Evolutionary conservation across 2,888 invertebrate species (phyloP).

Genomic region (Minunthozetes semirufus): DNA sequence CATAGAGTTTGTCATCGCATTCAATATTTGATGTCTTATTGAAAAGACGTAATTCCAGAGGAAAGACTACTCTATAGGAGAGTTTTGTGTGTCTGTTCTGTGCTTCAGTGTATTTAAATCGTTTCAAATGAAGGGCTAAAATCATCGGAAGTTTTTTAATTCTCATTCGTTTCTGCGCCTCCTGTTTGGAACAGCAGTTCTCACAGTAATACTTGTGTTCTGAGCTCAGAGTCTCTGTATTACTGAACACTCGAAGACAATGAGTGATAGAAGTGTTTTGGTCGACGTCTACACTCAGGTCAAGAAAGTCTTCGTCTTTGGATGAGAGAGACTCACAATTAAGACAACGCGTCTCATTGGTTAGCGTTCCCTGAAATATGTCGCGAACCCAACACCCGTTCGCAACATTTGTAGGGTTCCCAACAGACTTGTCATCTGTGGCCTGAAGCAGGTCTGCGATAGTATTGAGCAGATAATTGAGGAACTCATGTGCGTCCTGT

Average conservation of each 20-base stretch:
- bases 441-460: constrained; percentile 84
- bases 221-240: constrained; percentile 95
- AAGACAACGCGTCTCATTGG: constrained; percentile 96
- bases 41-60: constrained; percentile 90
- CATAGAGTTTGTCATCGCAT: constrained; percentile 95
- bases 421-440: constrained; percentile 34
- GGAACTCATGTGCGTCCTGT: constrained; percentile 99
- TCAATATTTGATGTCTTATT: constrained; percentile 89
- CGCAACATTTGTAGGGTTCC: constrained; percentile 29
- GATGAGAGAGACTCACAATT: constrained; percentile 70
- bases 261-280: constrained; percentile 99
- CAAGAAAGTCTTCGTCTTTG: constrained; percentile 98
- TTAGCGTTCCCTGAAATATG: constrained; percentile 98
- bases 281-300: constrained; percentile 97
- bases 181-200: constrained; percentile 97
- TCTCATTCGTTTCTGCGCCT: constrained; percentile 90
- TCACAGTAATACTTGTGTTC: constrained; percentile 99
- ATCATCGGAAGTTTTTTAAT: constrained; percentile 98
- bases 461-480: constrained; percentile 97
- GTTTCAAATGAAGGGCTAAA: constrained; percentile 90
- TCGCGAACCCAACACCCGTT: constrained; percentile 94
- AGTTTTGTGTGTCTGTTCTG: constrained; percentile 98
- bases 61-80: constrained; percentile 97
- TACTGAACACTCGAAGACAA: constrained; percentile 93
- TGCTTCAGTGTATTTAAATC: constrained; percentile 97